Evolutionary conservation across 2,888 invertebrate genomes (phyloP), one percentile per base, ranked within the genome.

Genomic region (Caenorhabditis imperialis): DNA sequence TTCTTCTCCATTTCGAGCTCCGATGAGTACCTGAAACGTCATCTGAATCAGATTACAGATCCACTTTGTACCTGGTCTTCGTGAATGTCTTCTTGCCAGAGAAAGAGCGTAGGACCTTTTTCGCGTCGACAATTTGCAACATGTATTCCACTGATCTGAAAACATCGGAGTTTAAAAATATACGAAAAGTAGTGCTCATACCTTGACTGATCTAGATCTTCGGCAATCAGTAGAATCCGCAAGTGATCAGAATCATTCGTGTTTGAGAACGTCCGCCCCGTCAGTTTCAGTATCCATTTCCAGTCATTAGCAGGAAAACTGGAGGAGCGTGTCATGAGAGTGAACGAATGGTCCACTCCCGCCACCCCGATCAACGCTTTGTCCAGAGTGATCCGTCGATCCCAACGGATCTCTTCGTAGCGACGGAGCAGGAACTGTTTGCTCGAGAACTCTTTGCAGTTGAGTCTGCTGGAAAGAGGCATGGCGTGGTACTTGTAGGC

Each of bases 401-500:
- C 89, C 90, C 90, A 90, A 20, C 89, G 85, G 37, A 88, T 81
- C 67, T 90, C 89, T 23, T 88, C 87, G 85, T 90, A 90, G 76
- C 89, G 88, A 6, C 90, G 78, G 16, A 88, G 78, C 48, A 88
- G 69, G 72, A 89, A 90, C 58, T 87, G 87, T 10, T 85, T 83
- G 14, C 84, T 83, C 1, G 75, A 84, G 79, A 89, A 89, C 18
- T 87, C 87, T 51, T 83, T 77, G 51, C 53, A 80, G 42, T 77
- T 81, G 42, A 86, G 83, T 12, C 89, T 79, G 60, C 88, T 88
- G 4, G 86, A 79, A 50, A 90, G 81, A 0, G 89, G 88, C 30
- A 90, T 83, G 2, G 90, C 89, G 51, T 89, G 89, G 77, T 86
- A 89, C 71, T 89, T 90, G 84, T 89, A 90, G 4, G 90, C 89